These are phyloP conservation scores for Leptinotarsa defecta DNA, from an alignment of 1,140 invertebrate species.

Conservation along the genomic window DNA sequence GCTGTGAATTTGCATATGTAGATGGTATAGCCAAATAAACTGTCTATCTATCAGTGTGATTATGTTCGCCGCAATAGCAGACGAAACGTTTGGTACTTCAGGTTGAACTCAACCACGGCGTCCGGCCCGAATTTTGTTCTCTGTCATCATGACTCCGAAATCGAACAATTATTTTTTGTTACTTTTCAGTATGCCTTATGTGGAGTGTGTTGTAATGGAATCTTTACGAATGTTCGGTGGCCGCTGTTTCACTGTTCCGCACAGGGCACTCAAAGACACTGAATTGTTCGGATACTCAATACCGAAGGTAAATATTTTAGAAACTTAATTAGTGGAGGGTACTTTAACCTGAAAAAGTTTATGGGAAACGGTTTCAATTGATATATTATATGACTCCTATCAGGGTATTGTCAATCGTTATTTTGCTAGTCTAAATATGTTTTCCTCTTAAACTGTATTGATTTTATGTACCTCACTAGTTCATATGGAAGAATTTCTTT, in stretches of 20 bases:
- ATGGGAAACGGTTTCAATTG: not conserved
- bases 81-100: too few relatives aligned
- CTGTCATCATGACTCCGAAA: too few relatives aligned
- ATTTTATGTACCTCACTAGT: too few relatives aligned
- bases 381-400: not conserved
- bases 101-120: too few relatives aligned
- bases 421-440: not conserved
- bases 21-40: too few relatives aligned
- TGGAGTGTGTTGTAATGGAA: constrained; percentile 78
- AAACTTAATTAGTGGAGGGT: not conserved
- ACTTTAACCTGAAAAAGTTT: not conserved
- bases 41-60: too few relatives aligned
- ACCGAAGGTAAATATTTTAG: constrained; percentile 66
- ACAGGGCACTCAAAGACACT: constrained; percentile 74
- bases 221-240: constrained; percentile 78
- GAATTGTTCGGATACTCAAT: constrained; percentile 72
- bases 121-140: too few relatives aligned
- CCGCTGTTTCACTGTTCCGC: constrained; percentile 77
- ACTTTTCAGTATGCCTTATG: constrained; percentile 74
- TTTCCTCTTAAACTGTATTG: too few relatives aligned
- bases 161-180: not conserved
- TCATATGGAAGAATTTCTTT: too few relatives aligned
- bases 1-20: too few relatives aligned
- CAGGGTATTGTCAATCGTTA: not conserved
- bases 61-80: too few relatives aligned